These are phyloP conservation scores for Tetraneura akinire DNA, from an alignment of 1,140 invertebrate genomes.

Conservation along the genomic window DNA sequence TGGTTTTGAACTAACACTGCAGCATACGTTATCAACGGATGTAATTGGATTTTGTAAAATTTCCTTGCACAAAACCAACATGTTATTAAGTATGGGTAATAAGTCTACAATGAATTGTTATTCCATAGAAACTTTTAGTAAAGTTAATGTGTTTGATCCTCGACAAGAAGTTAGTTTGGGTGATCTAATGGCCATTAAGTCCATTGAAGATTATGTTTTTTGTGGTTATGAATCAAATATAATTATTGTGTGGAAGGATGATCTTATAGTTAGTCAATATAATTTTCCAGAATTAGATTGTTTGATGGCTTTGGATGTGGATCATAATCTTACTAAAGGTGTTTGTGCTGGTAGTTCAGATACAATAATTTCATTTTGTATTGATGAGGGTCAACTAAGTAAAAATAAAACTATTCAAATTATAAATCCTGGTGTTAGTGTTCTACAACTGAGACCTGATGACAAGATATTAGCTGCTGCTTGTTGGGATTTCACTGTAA, in stretches of 20 bases:
- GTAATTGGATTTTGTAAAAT: constrained; percentile 32
- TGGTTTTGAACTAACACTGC: not conserved
- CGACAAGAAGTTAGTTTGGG: not conserved
- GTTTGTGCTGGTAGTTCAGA: constrained; percentile 67
- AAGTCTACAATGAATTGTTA: constrained; percentile 25
- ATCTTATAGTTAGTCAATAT: not conserved
- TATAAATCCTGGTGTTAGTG: constrained; percentile 73
- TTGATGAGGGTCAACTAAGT: constrained; percentile 58
- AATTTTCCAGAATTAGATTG: constrained; percentile 59
- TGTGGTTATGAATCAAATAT: constrained; percentile 27
- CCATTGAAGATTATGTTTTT: constrained; percentile 11
- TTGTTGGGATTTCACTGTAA: constrained; percentile 75
- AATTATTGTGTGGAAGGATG: constrained; percentile 16
- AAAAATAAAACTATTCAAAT: constrained; percentile 64
- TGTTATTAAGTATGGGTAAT: constrained; percentile 18
- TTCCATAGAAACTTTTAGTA: constrained; percentile 2
- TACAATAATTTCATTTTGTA: constrained; percentile 61
- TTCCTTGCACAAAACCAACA: not conserved
- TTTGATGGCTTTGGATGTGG: constrained; percentile 71
- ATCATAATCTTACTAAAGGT: constrained; percentile 65
- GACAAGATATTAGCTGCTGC: constrained; percentile 74
- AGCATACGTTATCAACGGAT: constrained; percentile 5
- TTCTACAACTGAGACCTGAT: constrained; percentile 70
- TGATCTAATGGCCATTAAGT: not conserved
- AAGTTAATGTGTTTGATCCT: constrained; percentile 4